These are phyloP conservation scores for Sinocyclocheilus rhinocerous DNA, from an alignment of 2,113 vertebrate species.

Conservation along the genomic window DNA sequence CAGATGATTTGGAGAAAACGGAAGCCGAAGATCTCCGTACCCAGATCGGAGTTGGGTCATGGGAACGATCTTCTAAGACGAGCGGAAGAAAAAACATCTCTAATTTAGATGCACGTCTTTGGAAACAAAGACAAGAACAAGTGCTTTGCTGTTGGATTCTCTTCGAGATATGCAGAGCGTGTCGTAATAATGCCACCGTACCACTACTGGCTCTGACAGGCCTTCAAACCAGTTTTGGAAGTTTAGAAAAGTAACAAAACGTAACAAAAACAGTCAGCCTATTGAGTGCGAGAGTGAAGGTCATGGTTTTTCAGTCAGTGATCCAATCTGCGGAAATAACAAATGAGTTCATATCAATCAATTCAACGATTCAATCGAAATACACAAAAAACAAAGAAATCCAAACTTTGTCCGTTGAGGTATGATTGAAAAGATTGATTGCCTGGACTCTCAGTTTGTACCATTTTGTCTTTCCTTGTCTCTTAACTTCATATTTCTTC, in stretches of 20 bases:
- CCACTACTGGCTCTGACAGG: conserved; percentile 58
- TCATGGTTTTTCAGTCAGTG: conserved; percentile 39
- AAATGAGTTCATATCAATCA: conserved; percentile 65
- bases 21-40: not conserved
- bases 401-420: conserved; percentile 77
- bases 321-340: conserved; percentile 76
- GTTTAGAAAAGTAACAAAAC: conserved; percentile 74
- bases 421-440: conserved; percentile 83
- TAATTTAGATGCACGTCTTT: conserved; percentile 37
- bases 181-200: conserved; percentile 60
- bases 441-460: conserved; percentile 43
- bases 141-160: conserved; percentile 75
- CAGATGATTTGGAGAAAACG: not conserved
- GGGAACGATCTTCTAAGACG: not conserved
- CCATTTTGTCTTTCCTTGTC: not conserved
- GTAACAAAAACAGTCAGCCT: conserved; percentile 70
- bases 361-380: conserved; percentile 55
- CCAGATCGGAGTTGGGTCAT: not conserved
- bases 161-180: conserved; percentile 75
- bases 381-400: conserved; percentile 59
- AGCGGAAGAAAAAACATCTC: not conserved
- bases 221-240: conserved; percentile 60
- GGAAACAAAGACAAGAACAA: conserved; percentile 52
- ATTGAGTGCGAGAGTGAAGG: conserved; percentile 50
- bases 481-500: conserved; percentile 6